Conservation (phyloP, 2,797 vertebrate species). For the Gallinago nigripennis region DNA sequence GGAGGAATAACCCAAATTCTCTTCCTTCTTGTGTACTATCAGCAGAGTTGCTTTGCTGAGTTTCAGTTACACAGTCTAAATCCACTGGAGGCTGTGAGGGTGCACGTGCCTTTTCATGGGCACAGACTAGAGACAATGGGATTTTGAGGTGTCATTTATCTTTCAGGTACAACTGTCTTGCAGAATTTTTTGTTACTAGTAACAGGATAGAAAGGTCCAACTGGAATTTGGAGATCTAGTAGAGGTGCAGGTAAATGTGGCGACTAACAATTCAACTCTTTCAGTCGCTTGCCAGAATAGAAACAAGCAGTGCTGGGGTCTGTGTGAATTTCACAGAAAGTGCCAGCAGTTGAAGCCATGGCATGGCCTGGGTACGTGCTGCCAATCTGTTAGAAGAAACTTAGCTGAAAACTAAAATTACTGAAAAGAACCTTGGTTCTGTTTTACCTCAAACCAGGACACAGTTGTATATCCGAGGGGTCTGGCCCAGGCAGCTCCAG, state of each 20-base stretch:
- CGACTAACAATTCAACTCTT: background rate
- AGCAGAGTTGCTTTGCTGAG: background rate
- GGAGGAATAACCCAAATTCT: background rate
- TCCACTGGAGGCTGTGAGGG: background rate
- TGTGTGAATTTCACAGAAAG: background rate
- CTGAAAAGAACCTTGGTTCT: background rate
- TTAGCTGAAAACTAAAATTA: background rate
- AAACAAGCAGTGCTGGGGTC: background rate
- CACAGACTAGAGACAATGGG: background rate
- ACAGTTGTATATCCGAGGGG: background rate
- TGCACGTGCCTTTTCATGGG: background rate
- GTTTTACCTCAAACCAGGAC: background rate
- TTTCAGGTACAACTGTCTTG: background rate
- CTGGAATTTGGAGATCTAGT: background rate
- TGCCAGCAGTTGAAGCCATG: background rate
- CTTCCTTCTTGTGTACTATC: background rate
- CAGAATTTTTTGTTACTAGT: background rate
- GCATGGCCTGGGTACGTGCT: background rate
- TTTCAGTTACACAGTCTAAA: background rate
- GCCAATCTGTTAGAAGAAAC: background rate
- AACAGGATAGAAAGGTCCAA: background rate
- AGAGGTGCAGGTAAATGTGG: background rate
- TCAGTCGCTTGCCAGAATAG: background rate
- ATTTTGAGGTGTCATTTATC: background rate
- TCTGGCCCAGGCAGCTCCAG: background rate